Conservation (phyloP, 1,140 invertebrate genomes). For the Paramacrobiotus metropolitanus region DNA sequence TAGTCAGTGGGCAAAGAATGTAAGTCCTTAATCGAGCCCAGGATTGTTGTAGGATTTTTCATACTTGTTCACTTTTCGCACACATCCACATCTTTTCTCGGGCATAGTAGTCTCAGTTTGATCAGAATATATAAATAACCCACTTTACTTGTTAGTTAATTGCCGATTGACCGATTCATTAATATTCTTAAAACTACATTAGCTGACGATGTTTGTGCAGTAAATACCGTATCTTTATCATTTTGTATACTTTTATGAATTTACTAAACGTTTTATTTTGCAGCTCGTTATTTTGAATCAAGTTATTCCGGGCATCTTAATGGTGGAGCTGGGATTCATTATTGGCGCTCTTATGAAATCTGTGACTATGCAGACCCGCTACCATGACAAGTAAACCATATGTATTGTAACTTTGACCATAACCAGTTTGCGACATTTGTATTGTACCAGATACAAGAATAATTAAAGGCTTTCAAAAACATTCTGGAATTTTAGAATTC, state of each 20-base stretch:
- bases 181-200: background rate
- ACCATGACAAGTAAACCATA: conserved; percentile 1
- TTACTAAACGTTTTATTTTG: background rate
- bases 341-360: background rate
- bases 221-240: background rate
- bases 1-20: background rate
- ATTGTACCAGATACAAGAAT: too few species aligned
- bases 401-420: background rate
- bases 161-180: too few species aligned
- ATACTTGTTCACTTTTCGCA: background rate
- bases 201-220: background rate
- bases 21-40: too few species aligned
- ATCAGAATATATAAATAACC: too few species aligned
- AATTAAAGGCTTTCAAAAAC: too few species aligned
- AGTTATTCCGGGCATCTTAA: background rate
- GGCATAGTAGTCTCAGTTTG: too few species aligned
- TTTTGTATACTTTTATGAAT: background rate
- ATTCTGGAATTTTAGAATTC: background rate
- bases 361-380: background rate
- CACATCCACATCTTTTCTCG: too few species aligned
- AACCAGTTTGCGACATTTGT: background rate
- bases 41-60: background rate
- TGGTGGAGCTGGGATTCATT: background rate
- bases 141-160: too few species aligned
- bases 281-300: background rate